Conservation (phyloP, 35 echinoderm and acorn worm species). For the Patiria miniata region DNA sequence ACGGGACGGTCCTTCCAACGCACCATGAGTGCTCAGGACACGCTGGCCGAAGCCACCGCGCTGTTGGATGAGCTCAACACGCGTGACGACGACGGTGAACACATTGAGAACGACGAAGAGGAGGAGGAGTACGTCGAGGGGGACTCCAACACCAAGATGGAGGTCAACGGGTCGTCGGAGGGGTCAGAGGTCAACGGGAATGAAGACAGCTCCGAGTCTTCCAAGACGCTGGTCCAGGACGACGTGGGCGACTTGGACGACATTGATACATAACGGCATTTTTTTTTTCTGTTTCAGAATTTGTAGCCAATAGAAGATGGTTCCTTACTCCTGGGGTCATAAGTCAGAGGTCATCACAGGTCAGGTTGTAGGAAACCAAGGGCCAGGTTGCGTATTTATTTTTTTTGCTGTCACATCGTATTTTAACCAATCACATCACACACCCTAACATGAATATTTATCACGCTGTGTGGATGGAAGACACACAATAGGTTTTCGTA, state of each 20-base stretch:
- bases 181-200: constrained; percentile 84
- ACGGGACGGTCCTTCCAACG: constrained; percentile 87
- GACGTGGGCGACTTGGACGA: constrained; percentile 38
- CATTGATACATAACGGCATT: constrained; percentile 40
- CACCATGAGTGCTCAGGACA: constrained; percentile 98
- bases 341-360: constrained; percentile 4
- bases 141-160: constrained; percentile 51
- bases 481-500: too few species aligned
- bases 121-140: constrained; percentile 43
- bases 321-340: not conserved
- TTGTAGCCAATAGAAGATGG: too few species aligned
- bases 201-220: constrained; percentile 14
- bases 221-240: constrained; percentile 31
- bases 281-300: too few species aligned
- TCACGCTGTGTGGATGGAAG: too few species aligned
- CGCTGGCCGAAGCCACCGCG: constrained; percentile 91
- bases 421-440: too few species aligned
- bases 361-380: too few species aligned
- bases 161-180: constrained; percentile 71
- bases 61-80: constrained; percentile 79
- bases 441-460: too few species aligned
- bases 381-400: too few species aligned
- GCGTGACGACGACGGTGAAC: too few species aligned
- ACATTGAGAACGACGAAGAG: constrained; percentile 51
- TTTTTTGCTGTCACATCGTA: too few species aligned